Base-by-base conservation (phyloP, 2,797 vertebrate species). In the Onychomys leucogaster region DNA sequence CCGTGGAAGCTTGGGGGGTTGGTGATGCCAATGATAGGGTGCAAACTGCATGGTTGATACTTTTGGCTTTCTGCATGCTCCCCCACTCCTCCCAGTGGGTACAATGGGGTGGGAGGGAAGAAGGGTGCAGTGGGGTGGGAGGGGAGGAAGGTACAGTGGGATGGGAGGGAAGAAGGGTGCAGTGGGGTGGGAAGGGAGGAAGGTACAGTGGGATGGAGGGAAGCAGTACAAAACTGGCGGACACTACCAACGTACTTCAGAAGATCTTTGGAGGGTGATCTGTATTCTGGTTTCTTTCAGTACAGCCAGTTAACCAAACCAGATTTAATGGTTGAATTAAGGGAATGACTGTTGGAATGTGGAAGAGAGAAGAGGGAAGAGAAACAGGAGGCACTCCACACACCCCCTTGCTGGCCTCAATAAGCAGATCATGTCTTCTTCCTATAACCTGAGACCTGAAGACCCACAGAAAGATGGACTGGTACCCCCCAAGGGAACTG, bases 301-400 rank as follows among this genome's bases (percentile, higher is more conserved):
- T 32, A 67, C 9, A 75, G 17, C n/a, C 78, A 82, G 77, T 84
- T 86, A 94, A 85, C 63, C 88, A 87, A 89, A n/a, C 67, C 37
- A 89, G 81, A 95, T 73, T 84, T 84, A 89, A 89, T 65, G 85
- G 55, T 94, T 94, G 80, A 73, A 84, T 96, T 95, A 77, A 21
- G 34, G 67, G 25, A 75, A 75, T 69, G 78, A 76, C 17, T 86
- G 34, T n/a, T 80, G 61, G 41, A 87, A 81, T 87, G 57, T 4
- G 63, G 71, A 87, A 78, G n/a, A 94, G 94, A 89, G 59, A 93
- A 91, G 93, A 93, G 52, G 91, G 13, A 71, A 25, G 21, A 95
- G 69, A 59, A 89, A 27, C 65, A 69, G 89, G n/a, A 90, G 4
- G 41, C 95, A 81, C 14, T 95, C 67, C 57, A 65, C 52, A 77